Conservation (phyloP, 2,888 invertebrate species). For the Cheilosia variabilis region DNA sequence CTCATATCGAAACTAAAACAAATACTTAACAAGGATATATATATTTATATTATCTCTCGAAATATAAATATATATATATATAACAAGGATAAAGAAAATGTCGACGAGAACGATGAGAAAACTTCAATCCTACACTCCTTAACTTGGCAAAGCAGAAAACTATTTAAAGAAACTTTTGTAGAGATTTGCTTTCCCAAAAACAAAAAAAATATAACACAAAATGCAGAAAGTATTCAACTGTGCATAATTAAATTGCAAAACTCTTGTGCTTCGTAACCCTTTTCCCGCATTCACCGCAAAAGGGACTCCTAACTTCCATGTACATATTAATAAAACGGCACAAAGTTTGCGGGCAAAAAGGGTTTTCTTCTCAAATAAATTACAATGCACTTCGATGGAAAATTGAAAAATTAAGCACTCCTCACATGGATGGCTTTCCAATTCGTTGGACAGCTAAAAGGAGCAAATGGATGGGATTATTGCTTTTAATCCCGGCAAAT, state of each 20-base stretch:
- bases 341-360: constrained; percentile 41
- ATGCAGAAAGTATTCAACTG: constrained; percentile 65
- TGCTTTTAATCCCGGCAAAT: constrained; percentile 16
- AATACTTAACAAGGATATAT: constrained; percentile 64
- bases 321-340: constrained; percentile 67
- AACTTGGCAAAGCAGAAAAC: constrained; percentile 60
- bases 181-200: constrained; percentile 36
- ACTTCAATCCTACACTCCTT: constrained; percentile 54
- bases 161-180: constrained; percentile 50
- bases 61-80: no score
- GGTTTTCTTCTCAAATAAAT: constrained; percentile 42
- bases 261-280: constrained; percentile 41
- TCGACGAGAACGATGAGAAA: constrained; percentile 69
- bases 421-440: constrained; percentile 37
- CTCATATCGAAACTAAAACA: constrained; percentile 48
- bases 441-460: constrained; percentile 15
- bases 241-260: constrained; percentile 74
- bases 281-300: constrained; percentile 5
- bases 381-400: constrained; percentile 59
- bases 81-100: constrained; percentile 61
- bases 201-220: constrained; percentile 4
- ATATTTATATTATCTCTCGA: no score
- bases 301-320: constrained; percentile 30
- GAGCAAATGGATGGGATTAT: constrained; percentile 36
- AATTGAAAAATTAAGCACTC: constrained; percentile 36